Evolutionary conservation across 2,888 invertebrate genomes (phyloP).

Genomic region (Parnassius mnemosyne): DNA sequence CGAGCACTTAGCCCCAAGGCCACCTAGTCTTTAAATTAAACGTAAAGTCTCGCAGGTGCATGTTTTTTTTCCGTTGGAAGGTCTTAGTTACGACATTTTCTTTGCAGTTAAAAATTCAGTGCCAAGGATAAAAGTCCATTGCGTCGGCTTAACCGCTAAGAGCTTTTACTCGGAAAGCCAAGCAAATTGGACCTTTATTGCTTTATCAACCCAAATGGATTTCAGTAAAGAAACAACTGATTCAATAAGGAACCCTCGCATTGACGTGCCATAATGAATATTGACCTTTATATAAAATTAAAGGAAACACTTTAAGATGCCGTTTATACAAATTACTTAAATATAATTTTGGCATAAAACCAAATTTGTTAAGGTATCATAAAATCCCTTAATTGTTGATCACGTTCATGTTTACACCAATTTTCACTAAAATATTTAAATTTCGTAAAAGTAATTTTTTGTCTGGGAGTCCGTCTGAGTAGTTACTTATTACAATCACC

Average conservation of each 20-base stretch:
- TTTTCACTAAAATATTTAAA: too few species aligned
- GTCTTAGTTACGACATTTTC: background rate
- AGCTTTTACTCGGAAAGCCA: slow-evolving; percentile 20
- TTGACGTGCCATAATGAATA: slow-evolving; percentile 9
- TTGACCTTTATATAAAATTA: slow-evolving; percentile 12
- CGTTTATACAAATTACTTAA: background rate
- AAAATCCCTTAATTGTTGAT: too few species aligned
- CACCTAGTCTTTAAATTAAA: too few species aligned
- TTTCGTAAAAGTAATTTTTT: too few species aligned
- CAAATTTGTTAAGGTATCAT: too few species aligned
- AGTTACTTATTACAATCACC: too few species aligned
- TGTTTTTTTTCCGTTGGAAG: too few species aligned
- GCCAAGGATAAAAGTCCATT: slow-evolving; percentile 2
- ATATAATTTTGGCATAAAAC: background rate
- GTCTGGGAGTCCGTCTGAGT: too few species aligned
- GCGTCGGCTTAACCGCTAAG: slow-evolving; percentile 18
- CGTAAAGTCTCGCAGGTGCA: background rate
- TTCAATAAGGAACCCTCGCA: slow-evolving; percentile 21
- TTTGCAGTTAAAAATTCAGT: slow-evolving; percentile 1
- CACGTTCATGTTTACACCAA: too few species aligned
- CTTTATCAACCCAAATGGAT: slow-evolving; percentile 26
- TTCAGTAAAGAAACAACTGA: slow-evolving; percentile 24
- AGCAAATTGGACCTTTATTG: slow-evolving; percentile 25
- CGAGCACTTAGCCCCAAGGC: too few species aligned
- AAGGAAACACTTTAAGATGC: background rate